Percentiles rank a stretch among this genome's conserved stretches.
phyloP scores from a whole-genome alignment of 2,888 invertebrate genomes.

The Eubasilissa splendida region DNA sequence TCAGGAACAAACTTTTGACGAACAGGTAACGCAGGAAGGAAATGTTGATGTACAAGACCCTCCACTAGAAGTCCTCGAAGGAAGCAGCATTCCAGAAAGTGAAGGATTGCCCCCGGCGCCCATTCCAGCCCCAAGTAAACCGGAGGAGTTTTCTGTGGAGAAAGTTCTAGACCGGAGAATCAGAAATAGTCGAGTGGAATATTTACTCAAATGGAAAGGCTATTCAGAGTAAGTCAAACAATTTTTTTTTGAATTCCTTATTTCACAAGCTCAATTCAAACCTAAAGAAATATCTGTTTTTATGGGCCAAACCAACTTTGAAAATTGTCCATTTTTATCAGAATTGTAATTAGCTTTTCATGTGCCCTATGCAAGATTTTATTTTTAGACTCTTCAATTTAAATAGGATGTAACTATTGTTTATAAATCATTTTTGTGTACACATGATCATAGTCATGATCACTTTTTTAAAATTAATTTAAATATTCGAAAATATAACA shows the following conservation, averaged over 20 bases:
- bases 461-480: no score
- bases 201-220: constrained; percentile 78
- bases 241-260: neutral
- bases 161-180: constrained; percentile 81
- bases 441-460: no score
- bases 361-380: no score
- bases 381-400: no score
- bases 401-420: no score
- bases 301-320: no score
- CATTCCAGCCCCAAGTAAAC: constrained; percentile 60
- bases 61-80: constrained; percentile 16
- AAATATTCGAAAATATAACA: no score
- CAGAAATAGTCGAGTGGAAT: constrained; percentile 80
- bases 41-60: constrained; percentile 3
- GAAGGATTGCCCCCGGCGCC: constrained; percentile 36
- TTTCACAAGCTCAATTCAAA: no score
- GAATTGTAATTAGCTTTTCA: no score
- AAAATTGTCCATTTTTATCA: no score
- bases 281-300: no score
- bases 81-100: neutral
- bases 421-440: no score
- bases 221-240: constrained; percentile 74
- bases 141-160: constrained; percentile 83
- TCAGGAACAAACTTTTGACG: constrained; percentile 3
- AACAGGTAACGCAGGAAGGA: constrained; percentile 2